Conservation (phyloP, 2,113 vertebrate species). For the Lophochroa leadbeateri region DNA sequence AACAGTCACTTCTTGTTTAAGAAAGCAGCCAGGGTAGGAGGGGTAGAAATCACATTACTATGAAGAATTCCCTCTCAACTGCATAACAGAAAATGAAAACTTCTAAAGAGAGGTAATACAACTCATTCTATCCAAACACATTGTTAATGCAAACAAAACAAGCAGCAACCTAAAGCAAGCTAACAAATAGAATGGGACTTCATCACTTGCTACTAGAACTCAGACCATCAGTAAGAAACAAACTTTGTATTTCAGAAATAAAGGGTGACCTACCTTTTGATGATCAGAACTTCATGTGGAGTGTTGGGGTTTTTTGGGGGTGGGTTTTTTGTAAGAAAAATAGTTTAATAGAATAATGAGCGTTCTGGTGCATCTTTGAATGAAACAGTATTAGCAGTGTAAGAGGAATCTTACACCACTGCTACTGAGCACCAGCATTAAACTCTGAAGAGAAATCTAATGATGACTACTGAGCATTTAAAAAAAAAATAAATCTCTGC, state of each 20-base stretch:
- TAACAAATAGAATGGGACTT: neutral
- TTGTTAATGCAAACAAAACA: neutral
- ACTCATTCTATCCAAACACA: neutral
- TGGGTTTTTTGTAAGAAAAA: neutral
- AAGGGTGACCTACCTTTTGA: neutral
- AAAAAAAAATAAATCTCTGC: neutral
- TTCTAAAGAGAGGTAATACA: neutral
- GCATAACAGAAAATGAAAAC: neutral
- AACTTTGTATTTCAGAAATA: neutral
- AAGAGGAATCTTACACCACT: neutral
- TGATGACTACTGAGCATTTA: neutral
- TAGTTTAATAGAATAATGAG: neutral
- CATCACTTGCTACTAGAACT: neutral
- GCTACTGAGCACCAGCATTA: neutral
- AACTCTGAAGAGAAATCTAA: neutral
- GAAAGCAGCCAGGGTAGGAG: neutral
- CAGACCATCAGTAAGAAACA: neutral
- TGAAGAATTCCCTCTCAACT: neutral
- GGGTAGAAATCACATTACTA: neutral
- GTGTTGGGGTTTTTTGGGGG: rapidly evolving
- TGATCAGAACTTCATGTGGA: neutral
- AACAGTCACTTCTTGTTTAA: neutral
- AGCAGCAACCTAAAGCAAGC: neutral
- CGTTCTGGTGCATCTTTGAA: neutral
- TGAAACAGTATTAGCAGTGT: neutral